These are phyloP conservation scores for Haliclona indistincta DNA, from an alignment of 37 sponge, comb jelly and placozoan species.

Conservation along the genomic window DNA sequence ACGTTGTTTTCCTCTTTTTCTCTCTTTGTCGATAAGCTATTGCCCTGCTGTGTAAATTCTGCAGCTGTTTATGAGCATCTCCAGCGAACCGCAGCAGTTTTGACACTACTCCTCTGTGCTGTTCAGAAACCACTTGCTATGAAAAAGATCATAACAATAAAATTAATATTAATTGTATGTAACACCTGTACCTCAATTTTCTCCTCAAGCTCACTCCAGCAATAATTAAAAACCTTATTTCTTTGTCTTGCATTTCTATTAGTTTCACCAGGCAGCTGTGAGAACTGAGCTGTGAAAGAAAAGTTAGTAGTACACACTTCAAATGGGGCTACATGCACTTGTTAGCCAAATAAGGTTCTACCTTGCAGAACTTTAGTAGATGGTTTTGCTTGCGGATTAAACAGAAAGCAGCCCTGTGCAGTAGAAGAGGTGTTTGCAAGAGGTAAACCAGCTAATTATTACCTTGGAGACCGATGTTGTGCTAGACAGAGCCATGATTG, in stretches of 20 bases:
- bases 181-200: constrained; percentile 36
- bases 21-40: too few species aligned
- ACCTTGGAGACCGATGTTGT: constrained; percentile 14
- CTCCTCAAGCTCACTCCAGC: constrained; percentile 34
- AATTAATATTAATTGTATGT: neutral
- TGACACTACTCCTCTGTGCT: constrained; percentile 24
- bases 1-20: neutral
- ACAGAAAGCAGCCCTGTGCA: constrained; percentile 36
- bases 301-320: neutral
- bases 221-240: neutral
- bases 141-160: neutral
- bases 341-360: neutral
- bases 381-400: neutral
- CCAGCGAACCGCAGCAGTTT: constrained; percentile 34
- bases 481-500: too few species aligned
- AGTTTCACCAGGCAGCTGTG: constrained; percentile 52
- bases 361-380: neutral
- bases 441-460: neutral
- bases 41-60: neutral
- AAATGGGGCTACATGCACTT: neutral
- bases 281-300: constrained; percentile 16
- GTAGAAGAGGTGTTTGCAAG: neutral
- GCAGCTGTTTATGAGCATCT: constrained; percentile 4
- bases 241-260: constrained; percentile 30
- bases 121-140: constrained; percentile 25